A percentile compares a stretch with the other conserved stretches of the same genome.
Conservation (phyloP, 2,113 vertebrate species). For the Clinocottus analis region DNA sequence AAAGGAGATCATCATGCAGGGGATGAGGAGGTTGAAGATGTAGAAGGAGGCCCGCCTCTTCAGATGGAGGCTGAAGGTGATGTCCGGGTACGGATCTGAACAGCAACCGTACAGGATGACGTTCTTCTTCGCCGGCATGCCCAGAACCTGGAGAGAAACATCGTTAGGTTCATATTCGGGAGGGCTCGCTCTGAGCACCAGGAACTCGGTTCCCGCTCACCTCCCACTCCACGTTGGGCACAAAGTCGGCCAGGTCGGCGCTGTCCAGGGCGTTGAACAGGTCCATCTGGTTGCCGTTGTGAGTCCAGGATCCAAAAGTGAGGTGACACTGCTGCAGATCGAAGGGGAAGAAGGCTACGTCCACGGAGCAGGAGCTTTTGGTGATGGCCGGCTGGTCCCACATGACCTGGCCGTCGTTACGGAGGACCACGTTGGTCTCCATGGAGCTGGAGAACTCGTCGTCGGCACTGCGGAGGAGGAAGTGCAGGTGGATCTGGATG, state of each 20-base stretch:
- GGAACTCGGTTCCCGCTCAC: constrained; percentile 12
- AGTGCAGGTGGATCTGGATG: not conserved
- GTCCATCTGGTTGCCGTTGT: constrained; percentile 93
- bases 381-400: constrained; percentile 94
- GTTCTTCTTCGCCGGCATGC: constrained; percentile 89
- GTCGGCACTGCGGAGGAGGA: constrained; percentile 80
- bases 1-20: constrained; percentile 94
- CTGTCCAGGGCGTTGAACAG: constrained; percentile 81
- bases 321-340: constrained; percentile 90
- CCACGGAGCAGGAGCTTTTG: constrained; percentile 93
- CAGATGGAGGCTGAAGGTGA: constrained; percentile 91
- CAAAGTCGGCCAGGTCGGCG: constrained; percentile 88
- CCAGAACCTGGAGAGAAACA: constrained; percentile 78
- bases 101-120: constrained; percentile 92
- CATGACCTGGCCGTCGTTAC: constrained; percentile 85
- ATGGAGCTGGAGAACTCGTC: constrained; percentile 86
- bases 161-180: rapidly evolving
- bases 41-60: constrained; percentile 91
- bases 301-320: constrained; percentile 95
- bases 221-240: constrained; percentile 90
- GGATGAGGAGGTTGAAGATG: constrained; percentile 94
- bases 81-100: constrained; percentile 92
- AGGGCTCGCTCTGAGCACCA: rapidly evolving
- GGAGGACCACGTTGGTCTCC: constrained; percentile 92
- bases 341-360: constrained; percentile 93